Percentiles rank a stretch among this genome's conserved stretches.
These are phyloP conservation scores for Oreonectes daqikongensis DNA, from an alignment of 2,797 vertebrate genomes.

Conservation along the genomic window DNA sequence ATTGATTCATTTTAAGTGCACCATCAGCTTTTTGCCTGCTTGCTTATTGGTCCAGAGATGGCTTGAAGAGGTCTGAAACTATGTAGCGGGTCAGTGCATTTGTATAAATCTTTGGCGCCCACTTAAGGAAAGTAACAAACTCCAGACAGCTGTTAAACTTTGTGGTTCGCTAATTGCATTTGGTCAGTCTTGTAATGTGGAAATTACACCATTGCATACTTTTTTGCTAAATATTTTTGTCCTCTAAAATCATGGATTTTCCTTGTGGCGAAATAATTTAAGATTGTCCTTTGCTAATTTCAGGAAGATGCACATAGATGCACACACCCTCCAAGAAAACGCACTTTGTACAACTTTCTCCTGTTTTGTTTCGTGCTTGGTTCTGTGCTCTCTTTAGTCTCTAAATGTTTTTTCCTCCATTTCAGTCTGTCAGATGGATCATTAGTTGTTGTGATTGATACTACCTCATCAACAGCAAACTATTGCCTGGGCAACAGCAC, in stretches of 20 bases:
- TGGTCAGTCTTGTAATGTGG: constrained; percentile 10
- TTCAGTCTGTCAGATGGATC: constrained; percentile 3
- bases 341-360: neutral
- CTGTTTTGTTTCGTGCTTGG: neutral
- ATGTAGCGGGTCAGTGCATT: constrained; percentile 5
- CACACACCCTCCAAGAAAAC: neutral
- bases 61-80: constrained; percentile 9
- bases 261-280: no score
- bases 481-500: constrained; percentile 33
- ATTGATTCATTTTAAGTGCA: constrained; percentile 12
- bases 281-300: neutral
- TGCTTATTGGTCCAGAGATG: neutral
- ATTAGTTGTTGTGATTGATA: constrained; percentile 31
- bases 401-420: neutral
- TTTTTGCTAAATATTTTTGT: neutral
- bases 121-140: constrained; percentile 15
- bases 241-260: no score
- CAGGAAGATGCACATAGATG: neutral
- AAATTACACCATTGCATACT: neutral
- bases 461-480: constrained; percentile 2
- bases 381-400: constrained; percentile 14
- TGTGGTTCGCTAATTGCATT: constrained; percentile 6
- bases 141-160: constrained; percentile 24
- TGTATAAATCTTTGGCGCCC: constrained; percentile 11
- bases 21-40: constrained; percentile 10